Base-by-base conservation (phyloP, 2,888 invertebrate genomes). In the Bombylius major region DNA sequence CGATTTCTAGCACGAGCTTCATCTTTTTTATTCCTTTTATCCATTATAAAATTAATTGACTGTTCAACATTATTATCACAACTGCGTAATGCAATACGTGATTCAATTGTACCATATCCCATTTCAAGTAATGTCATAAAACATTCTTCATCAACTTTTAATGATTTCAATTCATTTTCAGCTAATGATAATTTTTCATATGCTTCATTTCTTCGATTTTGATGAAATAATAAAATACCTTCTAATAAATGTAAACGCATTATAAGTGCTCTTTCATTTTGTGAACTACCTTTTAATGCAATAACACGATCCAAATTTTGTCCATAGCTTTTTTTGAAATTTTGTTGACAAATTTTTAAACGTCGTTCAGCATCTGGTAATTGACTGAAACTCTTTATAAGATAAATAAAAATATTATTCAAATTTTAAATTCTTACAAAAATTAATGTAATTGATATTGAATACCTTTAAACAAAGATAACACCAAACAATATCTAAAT, bases 401-500 rank as follows among this genome's bases (percentile, higher is more conserved):
- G 1, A 36, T 2, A 52, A 47, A 31, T 11, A 44, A 14, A 39
- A 13, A 47, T 47, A 58, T 14, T 47, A 13, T 23, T 51, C 51
- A 31, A 1, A 46, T 46, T 31, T 50, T 34, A 5, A 13, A 31
- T 45, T 1, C 23, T 12, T 23, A 31, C 14, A 39, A 51, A 31
- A 47, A 44, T 9, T 14, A n/a, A 5, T 33, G 9, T 36, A 4
- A 1, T 1, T 39, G 6, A 39, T 9, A 45, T 13, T 50, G n/a
- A 45, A 50, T 55, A 69, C 69, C 61, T 71, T 72, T 33, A 92
- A 77, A 65, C 84, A 83, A 53, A 90, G 78, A 75, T 91, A 91
- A 70, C 90, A 89, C 91, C 92, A 92, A n/a, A 88, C 84, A 60
- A 91, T 85, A 72, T 92, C 91, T 65, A 92, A 75, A 72, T 89